Percentiles rank a stretch among this genome's conserved stretches.
Conservation (phyloP, 2,797 vertebrate genomes). For the Pyrocephalus nanus region DNA sequence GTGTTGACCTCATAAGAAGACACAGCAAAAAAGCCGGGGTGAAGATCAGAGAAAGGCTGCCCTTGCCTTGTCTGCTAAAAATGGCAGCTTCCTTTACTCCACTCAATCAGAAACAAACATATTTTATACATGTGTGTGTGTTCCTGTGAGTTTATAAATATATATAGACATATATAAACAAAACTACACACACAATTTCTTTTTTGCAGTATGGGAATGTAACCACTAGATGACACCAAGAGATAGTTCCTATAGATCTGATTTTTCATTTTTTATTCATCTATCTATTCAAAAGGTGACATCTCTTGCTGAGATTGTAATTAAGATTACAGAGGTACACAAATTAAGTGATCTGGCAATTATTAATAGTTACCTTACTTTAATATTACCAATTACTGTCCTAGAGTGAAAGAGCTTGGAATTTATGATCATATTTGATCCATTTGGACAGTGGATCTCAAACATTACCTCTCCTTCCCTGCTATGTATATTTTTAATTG, state of each 20-base stretch:
- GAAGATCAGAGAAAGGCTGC: slow-evolving; percentile 68
- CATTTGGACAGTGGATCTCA: slow-evolving; percentile 41
- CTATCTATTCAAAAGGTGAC: slow-evolving; percentile 65
- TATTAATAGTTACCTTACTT: slow-evolving; percentile 69
- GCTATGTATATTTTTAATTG: not conserved
- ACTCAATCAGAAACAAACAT: slow-evolving; percentile 57
- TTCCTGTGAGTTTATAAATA: not conserved
- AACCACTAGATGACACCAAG: slow-evolving; percentile 98
- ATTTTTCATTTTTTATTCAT: slow-evolving; percentile 71
- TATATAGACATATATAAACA: not conserved
- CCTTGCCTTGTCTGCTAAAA: slow-evolving; percentile 69
- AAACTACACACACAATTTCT: slow-evolving; percentile 6
- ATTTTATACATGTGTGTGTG: not conserved
- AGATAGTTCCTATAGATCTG: slow-evolving; percentile 84
- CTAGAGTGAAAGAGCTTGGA: slow-evolving; percentile 61
- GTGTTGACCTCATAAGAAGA: slow-evolving; percentile 76
- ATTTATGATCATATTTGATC: slow-evolving; percentile 15
- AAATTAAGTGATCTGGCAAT: slow-evolving; percentile 68
- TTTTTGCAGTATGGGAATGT: slow-evolving; percentile 85
- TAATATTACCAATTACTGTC: slow-evolving; percentile 70
- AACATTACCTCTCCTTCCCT: slow-evolving; percentile 7
- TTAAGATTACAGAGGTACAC: slow-evolving; percentile 72
- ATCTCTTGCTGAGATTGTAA: slow-evolving; percentile 72
- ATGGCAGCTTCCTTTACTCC: slow-evolving; percentile 60
- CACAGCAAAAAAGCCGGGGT: slow-evolving; percentile 57